Evolutionary conservation across 2,888 invertebrate genomes (phyloP).

Genomic region (Lomographa bimaculata): DNA sequence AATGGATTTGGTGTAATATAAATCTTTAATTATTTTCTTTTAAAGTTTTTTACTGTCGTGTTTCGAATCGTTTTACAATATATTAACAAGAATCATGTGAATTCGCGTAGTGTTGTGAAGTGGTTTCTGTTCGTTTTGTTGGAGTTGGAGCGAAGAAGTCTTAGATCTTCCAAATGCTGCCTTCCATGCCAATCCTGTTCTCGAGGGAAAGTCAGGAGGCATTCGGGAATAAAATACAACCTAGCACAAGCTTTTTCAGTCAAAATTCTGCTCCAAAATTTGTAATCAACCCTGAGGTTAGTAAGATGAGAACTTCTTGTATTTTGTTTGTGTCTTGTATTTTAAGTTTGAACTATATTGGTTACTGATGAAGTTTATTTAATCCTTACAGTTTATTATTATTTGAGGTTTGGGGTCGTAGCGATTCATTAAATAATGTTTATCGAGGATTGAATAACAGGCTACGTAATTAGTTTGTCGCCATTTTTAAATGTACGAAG

Average conservation of each 20-base stretch:
- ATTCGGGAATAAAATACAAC: conserved; percentile 73
- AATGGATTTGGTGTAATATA: conserved; percentile 39
- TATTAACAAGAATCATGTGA: conserved; percentile 49
- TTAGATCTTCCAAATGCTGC: conserved; percentile 71
- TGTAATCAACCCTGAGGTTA: conserved; percentile 61
- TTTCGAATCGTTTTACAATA: conserved; percentile 41
- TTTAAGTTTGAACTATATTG: conserved; percentile 10
- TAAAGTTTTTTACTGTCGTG: conserved; percentile 39
- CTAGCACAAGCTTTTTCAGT: conserved; percentile 70
- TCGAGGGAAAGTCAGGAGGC: conserved; percentile 77
- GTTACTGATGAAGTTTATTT: conserved; percentile 2
- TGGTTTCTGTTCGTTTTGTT: conserved; percentile 44
- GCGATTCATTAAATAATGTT: conserved; percentile 1
- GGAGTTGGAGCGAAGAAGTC: conserved; percentile 23
- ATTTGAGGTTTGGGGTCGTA: not conserved
- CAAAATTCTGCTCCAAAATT: conserved; percentile 56
- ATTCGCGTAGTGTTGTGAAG: conserved; percentile 47
- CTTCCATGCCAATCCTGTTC: conserved; percentile 79
- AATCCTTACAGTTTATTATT: not conserved
- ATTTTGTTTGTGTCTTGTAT: not conserved
- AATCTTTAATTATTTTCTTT: conserved; percentile 43
- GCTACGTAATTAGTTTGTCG: conserved; percentile 40
- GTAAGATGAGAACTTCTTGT: conserved; percentile 40
- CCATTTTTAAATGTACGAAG: conserved; percentile 47
- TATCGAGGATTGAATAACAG: conserved; percentile 22